Conservation (phyloP, 2,113 vertebrate species). For the human (Homo sapiens) region DNA sequence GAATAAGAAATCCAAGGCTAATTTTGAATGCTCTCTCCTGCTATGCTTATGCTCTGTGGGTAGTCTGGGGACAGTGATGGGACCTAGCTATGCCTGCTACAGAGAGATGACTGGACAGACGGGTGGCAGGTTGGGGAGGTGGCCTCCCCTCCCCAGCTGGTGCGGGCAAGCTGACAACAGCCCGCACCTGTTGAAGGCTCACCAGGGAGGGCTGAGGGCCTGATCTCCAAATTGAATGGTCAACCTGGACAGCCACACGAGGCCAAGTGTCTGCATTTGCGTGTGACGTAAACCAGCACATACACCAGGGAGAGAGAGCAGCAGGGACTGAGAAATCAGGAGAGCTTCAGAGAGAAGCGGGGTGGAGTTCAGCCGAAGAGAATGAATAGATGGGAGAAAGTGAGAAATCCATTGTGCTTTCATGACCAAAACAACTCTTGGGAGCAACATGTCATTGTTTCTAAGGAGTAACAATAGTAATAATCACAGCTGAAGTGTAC, state of each 20-base stretch:
- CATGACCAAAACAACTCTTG: too few relatives aligned
- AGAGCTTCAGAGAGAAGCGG: fast-evolving
- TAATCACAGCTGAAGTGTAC: fast-evolving
- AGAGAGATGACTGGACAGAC: not conserved
- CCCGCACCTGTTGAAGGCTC: not conserved
- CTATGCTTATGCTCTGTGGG: not conserved
- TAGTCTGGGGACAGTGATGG: fast-evolving
- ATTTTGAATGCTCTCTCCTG: fast-evolving
- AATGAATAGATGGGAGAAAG: not conserved
- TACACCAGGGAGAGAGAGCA: not conserved
- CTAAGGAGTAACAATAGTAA: too few relatives aligned
- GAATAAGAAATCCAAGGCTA: not conserved
- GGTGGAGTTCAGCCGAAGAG: fast-evolving
- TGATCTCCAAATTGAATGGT: too few relatives aligned
- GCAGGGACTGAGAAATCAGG: not conserved
- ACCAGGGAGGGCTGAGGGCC: not conserved
- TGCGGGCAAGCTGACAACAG: too few relatives aligned
- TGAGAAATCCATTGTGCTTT: not conserved
- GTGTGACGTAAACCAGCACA: too few relatives aligned
- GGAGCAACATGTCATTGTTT: not conserved
- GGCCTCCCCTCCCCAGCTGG: not conserved
- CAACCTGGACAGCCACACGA: not conserved
- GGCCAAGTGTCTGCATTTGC: not conserved
- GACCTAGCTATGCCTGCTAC: not conserved
- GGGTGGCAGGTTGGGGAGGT: not conserved